These are phyloP conservation scores for Aspidoscelis tigris DNA, from an alignment of 2,113 vertebrate genomes.

Conservation along the genomic window DNA sequence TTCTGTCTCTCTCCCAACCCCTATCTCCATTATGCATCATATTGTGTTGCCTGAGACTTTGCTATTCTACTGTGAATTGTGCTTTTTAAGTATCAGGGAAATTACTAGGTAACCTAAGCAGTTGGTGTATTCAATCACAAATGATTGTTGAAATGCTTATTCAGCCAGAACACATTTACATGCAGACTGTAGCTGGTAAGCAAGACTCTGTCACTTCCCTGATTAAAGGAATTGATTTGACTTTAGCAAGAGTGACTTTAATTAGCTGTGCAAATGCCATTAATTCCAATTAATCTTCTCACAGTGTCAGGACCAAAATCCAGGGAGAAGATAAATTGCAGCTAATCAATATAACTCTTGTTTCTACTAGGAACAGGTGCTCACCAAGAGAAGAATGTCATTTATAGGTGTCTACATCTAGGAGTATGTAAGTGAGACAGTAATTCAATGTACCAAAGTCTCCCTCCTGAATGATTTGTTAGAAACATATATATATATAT, in stretches of 20 bases:
- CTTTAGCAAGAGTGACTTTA: slow-evolving; percentile 79
- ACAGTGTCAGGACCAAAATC: slow-evolving; percentile 75
- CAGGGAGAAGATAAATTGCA: slow-evolving; percentile 77
- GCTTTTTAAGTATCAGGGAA: slow-evolving; percentile 52
- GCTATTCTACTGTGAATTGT: slow-evolving; percentile 41
- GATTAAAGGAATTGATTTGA: slow-evolving; percentile 80
- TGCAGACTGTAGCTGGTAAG: slow-evolving; percentile 66
- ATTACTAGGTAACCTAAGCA: slow-evolving; percentile 47
- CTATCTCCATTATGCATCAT: neutral
- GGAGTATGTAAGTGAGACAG: slow-evolving; percentile 75
- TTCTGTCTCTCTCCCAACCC: neutral
- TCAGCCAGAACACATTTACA: slow-evolving; percentile 69
- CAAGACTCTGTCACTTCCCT: slow-evolving; percentile 73
- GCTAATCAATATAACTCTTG: slow-evolving; percentile 79
- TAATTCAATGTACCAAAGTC: slow-evolving; percentile 69
- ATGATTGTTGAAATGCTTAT: slow-evolving; percentile 58
- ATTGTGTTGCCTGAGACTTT: slow-evolving; percentile 4
- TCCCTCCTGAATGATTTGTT: slow-evolving; percentile 57
- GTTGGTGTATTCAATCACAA: slow-evolving; percentile 53
- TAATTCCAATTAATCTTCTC: slow-evolving; percentile 84
- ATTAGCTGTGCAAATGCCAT: slow-evolving; percentile 82
- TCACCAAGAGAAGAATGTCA: slow-evolving; percentile 65
- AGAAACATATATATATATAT: slow-evolving; percentile 27
- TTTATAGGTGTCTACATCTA: slow-evolving; percentile 72
- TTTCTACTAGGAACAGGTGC: slow-evolving; percentile 72